Conservation (phyloP, 2,797 vertebrate genomes). For the Pangasius macronema region DNA sequence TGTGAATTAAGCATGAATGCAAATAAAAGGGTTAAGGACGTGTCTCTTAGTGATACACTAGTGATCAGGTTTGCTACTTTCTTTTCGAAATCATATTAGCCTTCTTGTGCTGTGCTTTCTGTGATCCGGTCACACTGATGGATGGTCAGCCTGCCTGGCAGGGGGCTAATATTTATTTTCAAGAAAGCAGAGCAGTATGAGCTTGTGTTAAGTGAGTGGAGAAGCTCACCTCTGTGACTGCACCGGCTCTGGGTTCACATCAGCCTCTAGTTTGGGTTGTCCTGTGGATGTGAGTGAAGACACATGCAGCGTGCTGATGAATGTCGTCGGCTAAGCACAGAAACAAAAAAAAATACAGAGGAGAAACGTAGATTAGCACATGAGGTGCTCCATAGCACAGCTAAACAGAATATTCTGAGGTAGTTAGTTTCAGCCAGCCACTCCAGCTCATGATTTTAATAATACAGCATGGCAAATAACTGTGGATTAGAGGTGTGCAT, state of each 20-base stretch:
- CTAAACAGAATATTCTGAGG: background rate
- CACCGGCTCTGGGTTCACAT: constrained; percentile 52
- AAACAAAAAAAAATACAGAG: constrained; percentile 11
- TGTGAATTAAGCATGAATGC: background rate
- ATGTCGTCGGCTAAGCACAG: constrained; percentile 20
- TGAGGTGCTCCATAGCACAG: background rate
- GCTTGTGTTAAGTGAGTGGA: background rate
- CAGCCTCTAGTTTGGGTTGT: constrained; percentile 62
- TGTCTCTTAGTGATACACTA: background rate
- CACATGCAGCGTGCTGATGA: constrained; percentile 66
- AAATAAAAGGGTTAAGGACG: constrained; percentile 1
- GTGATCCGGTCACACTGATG: background rate
- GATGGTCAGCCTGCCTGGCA: background rate
- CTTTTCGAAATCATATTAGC: background rate
- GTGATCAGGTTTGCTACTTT: background rate
- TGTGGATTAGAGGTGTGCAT: background rate
- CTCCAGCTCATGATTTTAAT: background rate
- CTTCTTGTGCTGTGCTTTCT: background rate
- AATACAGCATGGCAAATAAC: background rate
- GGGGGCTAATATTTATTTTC: background rate
- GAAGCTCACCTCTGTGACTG: constrained; percentile 65
- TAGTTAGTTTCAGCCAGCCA: background rate
- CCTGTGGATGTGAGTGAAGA: constrained; percentile 67
- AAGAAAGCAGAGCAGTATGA: background rate
- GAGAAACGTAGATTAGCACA: background rate